Percentiles rank a stretch among this genome's conserved stretches.
These are phyloP conservation scores for Rostratula benghalensis DNA, from an alignment of 2,113 vertebrate species.

Conservation along the genomic window DNA sequence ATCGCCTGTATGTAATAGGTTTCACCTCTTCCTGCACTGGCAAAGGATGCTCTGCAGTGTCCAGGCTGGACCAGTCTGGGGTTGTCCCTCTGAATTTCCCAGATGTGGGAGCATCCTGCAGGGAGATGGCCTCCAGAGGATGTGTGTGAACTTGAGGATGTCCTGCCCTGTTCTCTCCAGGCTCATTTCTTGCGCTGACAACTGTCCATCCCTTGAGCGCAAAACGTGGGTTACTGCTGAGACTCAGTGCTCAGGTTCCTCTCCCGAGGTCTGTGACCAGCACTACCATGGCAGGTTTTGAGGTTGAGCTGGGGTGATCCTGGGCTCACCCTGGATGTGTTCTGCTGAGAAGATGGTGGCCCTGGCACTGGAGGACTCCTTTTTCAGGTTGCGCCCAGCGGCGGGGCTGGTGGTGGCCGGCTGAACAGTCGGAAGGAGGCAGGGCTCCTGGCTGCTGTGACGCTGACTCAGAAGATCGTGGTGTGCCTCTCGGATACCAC, in stretches of 20 bases:
- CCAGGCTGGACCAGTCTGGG: neutral
- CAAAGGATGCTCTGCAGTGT: neutral
- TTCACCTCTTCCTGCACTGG: neutral
- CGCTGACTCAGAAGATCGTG: slow-evolving; percentile 91
- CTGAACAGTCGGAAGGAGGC: slow-evolving; percentile 97
- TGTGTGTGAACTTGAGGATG: rapidly evolving
- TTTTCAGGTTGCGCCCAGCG: slow-evolving; percentile 85
- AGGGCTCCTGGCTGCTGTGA: slow-evolving; percentile 89
- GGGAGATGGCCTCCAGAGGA: neutral
- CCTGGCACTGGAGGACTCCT: neutral
- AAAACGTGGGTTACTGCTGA: neutral
- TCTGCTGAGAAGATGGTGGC: neutral
- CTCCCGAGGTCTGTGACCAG: neutral
- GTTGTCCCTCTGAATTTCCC: neutral
- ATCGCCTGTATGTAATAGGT: rapidly evolving
- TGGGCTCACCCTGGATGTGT: neutral
- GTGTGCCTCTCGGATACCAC: slow-evolving; percentile 95
- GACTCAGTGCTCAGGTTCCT: neutral
- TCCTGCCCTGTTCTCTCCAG: neutral
- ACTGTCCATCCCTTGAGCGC: neutral
- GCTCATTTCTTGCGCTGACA: neutral
- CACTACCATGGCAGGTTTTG: neutral
- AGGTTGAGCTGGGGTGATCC: neutral
- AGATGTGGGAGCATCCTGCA: neutral
- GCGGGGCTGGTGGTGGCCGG: slow-evolving; percentile 73